Evolutionary conservation across 2,113 vertebrate genomes (phyloP).

Genomic region (Cranoglanis bouderius): DNA sequence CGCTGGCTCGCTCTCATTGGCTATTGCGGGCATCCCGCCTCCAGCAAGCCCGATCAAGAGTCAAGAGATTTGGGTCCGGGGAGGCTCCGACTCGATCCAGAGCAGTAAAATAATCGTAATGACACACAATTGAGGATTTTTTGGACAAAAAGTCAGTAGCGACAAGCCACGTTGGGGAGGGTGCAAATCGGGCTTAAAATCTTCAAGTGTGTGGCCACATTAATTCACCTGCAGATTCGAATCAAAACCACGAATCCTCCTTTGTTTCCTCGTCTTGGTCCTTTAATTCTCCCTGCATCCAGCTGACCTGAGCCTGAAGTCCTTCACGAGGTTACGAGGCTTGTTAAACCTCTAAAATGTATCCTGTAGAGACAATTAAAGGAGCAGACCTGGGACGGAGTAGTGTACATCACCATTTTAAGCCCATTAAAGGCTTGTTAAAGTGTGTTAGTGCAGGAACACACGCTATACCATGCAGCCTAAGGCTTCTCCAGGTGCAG

Average conservation of each 20-base stretch:
- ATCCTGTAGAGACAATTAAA: not conserved
- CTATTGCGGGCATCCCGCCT: too few species aligned
- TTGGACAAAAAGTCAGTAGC: too few species aligned
- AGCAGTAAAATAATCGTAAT: too few species aligned
- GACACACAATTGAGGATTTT: too few species aligned
- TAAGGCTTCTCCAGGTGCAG: not conserved
- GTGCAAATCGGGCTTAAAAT: too few species aligned
- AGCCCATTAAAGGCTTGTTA: slow-evolving; percentile 15
- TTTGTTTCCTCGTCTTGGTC: not conserved
- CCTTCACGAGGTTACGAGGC: not conserved
- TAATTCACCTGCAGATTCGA: not conserved
- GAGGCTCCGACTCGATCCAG: too few species aligned
- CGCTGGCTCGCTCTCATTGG: too few species aligned
- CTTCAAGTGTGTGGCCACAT: too few species aligned
- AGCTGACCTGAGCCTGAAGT: not conserved
- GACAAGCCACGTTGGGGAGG: too few species aligned
- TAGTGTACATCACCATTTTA: slow-evolving; percentile 2
- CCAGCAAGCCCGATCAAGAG: too few species aligned
- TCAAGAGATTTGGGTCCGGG: too few species aligned
- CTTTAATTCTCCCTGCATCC: not conserved
- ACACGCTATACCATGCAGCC: not conserved
- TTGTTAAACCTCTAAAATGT: not conserved
- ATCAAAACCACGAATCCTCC: not conserved
- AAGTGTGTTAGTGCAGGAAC: not conserved
- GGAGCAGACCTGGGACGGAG: not conserved